Percentiles rank a stretch among this genome's conserved stretches.
Evolutionary conservation across 2,113 vertebrate species (phyloP).

Genomic region (Phrynosoma blainvillii): DNA sequence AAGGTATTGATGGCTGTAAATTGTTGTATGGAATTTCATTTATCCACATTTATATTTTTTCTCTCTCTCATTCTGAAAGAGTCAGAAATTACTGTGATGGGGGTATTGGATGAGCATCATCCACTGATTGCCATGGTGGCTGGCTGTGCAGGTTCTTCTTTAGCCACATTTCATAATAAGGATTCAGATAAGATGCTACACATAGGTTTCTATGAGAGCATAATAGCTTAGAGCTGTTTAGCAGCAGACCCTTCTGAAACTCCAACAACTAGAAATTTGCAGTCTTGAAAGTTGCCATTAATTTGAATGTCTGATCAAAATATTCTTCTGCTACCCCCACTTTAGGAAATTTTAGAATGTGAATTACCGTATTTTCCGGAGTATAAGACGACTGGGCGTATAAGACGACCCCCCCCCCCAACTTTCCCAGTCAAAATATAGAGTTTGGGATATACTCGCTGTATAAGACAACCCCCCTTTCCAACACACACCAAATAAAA

Average conservation of each 20-base stretch:
- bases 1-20: conserved; percentile 10
- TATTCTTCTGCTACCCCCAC: background rate
- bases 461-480: no score
- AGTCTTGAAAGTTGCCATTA: background rate
- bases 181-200: background rate
- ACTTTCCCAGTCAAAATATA: no score
- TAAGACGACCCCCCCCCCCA: no score
- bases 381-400: no score
- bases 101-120: background rate
- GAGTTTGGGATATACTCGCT: no score
- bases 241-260: background rate
- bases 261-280: background rate
- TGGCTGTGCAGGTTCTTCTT: background rate
- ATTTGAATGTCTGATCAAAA: background rate
- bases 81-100: background rate
- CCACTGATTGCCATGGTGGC: accelerated
- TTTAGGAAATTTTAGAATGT: background rate
- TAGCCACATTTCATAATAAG: background rate
- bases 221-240: background rate
- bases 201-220: background rate
- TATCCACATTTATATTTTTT: background rate
- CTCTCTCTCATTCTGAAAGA: background rate
- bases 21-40: conserved; percentile 21
- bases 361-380: no score
- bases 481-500: no score